phyloP scores from a whole-genome alignment of 2,113 vertebrate genomes.

The Platanista minor region DNA sequence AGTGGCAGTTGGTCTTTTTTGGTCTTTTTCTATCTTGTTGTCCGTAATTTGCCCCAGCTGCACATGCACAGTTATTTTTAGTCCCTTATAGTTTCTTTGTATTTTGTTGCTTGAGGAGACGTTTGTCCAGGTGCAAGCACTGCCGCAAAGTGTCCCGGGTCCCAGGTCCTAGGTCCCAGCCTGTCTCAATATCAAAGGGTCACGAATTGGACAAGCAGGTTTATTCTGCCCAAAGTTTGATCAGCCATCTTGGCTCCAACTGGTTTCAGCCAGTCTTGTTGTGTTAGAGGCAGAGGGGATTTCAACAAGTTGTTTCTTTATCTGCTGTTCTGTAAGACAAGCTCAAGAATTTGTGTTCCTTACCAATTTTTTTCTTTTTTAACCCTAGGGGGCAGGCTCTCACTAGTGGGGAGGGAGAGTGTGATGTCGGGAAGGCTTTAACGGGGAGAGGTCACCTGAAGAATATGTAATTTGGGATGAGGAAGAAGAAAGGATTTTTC shows the following conservation, averaged over 20 bases:
- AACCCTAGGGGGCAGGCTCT: background rate
- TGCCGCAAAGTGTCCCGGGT: background rate
- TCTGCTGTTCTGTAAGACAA: background rate
- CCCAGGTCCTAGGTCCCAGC: background rate
- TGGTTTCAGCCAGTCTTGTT: background rate
- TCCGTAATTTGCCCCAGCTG: background rate
- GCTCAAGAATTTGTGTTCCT: background rate
- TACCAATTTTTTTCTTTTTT: background rate
- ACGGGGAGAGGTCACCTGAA: background rate
- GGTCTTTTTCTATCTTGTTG: background rate
- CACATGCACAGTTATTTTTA: background rate
- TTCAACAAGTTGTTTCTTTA: background rate
- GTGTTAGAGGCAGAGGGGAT: accelerated
- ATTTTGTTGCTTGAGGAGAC: background rate
- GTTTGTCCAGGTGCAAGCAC: background rate
- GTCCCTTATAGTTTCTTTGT: background rate
- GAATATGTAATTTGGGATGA: background rate
- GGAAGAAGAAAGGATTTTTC: background rate
- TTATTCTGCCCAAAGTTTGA: background rate
- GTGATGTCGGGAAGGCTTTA: background rate
- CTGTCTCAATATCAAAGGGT: background rate
- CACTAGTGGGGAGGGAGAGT: no score
- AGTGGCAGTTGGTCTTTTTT: background rate
- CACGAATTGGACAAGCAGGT: background rate
- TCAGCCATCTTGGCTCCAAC: background rate